A percentile compares a stretch with the other conserved stretches of the same genome.
phyloP scores from a whole-genome alignment of 2,797 vertebrate species.

The Dicrostonyx torquatus region DNA sequence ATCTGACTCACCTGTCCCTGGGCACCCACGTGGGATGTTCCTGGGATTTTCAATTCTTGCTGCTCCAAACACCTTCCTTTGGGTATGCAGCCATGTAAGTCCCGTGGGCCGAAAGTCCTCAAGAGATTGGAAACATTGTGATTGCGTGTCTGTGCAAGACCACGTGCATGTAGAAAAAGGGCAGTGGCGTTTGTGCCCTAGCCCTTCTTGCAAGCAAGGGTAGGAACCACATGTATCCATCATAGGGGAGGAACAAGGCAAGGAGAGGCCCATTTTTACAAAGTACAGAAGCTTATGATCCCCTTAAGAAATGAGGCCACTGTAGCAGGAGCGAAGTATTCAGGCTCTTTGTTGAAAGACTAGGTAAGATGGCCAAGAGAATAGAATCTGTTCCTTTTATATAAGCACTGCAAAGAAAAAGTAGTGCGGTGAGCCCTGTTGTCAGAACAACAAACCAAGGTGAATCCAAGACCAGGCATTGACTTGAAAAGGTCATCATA shows the following conservation, averaged over 20 bases:
- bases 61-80: not conserved
- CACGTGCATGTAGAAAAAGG: not conserved
- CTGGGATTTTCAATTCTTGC: not conserved
- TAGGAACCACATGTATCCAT: not conserved
- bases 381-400: not conserved
- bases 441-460: not conserved
- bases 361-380: not conserved
- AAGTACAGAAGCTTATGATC: not conserved
- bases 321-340: not conserved
- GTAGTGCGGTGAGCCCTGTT: not conserved
- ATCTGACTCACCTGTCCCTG: not conserved
- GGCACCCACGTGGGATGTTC: not conserved
- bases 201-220: not conserved
- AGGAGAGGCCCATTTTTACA: not conserved
- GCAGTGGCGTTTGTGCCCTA: rapidly evolving
- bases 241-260: not conserved
- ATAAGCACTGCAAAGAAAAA: not conserved
- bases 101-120: not conserved
- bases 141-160: not conserved
- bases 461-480: not conserved
- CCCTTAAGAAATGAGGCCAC: not conserved
- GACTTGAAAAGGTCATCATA: not conserved
- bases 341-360: not conserved
- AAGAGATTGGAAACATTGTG: not conserved
- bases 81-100: not conserved